A percentile compares a stretch with the other conserved stretches of the same genome.
Evolutionary conservation across 2,797 vertebrate species (phyloP).

Genomic region (Ctenopoma multispine): DNA sequence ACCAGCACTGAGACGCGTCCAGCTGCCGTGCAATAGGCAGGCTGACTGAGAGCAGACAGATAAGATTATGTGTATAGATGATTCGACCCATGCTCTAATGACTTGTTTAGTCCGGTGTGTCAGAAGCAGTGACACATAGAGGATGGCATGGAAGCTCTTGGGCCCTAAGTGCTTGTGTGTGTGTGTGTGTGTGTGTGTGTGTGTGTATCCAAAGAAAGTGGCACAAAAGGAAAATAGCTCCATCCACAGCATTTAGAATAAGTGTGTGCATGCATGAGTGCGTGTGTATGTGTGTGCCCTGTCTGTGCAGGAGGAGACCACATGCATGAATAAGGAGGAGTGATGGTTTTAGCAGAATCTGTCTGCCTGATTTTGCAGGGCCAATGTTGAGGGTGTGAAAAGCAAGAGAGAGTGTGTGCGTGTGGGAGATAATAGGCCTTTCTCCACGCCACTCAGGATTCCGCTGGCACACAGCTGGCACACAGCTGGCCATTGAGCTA

Average conservation of each 20-base stretch:
- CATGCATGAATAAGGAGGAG: constrained; percentile 66
- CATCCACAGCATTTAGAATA: constrained; percentile 36
- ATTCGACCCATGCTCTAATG: constrained; percentile 77
- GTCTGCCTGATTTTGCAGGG: constrained; percentile 73
- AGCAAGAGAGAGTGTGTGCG: constrained; percentile 70
- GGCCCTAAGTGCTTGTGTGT: constrained; percentile 37
- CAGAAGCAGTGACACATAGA: constrained; percentile 76
- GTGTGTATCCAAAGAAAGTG: constrained; percentile 22
- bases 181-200: constrained; percentile 23
- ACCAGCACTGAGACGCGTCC: constrained; percentile 70
- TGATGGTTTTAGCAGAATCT: constrained; percentile 77
- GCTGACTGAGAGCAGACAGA: constrained; percentile 74
- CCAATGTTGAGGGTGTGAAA: constrained; percentile 69
- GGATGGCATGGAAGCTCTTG: constrained; percentile 63
- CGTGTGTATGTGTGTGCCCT: constrained; percentile 40
- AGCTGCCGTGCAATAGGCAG: constrained; percentile 58
- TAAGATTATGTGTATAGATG: constrained; percentile 72
- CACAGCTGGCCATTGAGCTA: constrained; percentile 79
- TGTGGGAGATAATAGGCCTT: constrained; percentile 82
- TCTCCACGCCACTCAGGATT: constrained; percentile 79
- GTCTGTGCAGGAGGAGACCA: constrained; percentile 46
- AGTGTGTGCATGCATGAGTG: constrained; percentile 29
- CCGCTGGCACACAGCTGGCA: constrained; percentile 82
- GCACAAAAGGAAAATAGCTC: constrained; percentile 47
- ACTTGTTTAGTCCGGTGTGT: constrained; percentile 79